Evolutionary conservation across 2,113 vertebrate genomes (phyloP).

Genomic region (Jaculus jaculus): DNA sequence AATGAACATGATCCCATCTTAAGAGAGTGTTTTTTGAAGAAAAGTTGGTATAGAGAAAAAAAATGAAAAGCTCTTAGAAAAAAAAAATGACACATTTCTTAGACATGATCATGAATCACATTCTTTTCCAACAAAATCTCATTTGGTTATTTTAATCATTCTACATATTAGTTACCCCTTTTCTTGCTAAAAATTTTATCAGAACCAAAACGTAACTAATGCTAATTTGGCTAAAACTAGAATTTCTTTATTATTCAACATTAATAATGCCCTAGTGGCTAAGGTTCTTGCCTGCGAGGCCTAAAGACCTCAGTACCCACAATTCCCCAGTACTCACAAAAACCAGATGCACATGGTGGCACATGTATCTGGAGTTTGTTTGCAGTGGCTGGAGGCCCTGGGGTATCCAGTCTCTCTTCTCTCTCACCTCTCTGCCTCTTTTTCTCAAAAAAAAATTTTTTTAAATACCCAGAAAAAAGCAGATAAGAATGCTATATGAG

Average conservation of each 20-base stretch:
- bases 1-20: background rate
- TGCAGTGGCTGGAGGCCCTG: too few relatives aligned
- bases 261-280: too few relatives aligned
- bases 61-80: background rate
- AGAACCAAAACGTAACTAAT: background rate
- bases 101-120: background rate
- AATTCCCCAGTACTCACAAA: too few relatives aligned
- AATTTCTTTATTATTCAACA: conserved; percentile 35
- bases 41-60: background rate
- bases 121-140: background rate
- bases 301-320: too few relatives aligned
- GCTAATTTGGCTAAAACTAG: background rate
- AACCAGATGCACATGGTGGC: too few relatives aligned
- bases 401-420: too few relatives aligned
- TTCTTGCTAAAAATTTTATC: background rate
- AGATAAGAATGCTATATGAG: background rate
- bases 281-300: too few relatives aligned
- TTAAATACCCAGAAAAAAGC: conserved; percentile 18
- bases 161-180: background rate
- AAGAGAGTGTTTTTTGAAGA: background rate
- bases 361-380: too few relatives aligned
- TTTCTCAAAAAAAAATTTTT: background rate
- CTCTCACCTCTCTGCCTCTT: too few relatives aligned
- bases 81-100: background rate
- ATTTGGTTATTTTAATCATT: background rate